These are phyloP conservation scores for Sinocyclocheilus maitianheensis DNA, from an alignment of 2,113 vertebrate genomes.

Conservation along the genomic window DNA sequence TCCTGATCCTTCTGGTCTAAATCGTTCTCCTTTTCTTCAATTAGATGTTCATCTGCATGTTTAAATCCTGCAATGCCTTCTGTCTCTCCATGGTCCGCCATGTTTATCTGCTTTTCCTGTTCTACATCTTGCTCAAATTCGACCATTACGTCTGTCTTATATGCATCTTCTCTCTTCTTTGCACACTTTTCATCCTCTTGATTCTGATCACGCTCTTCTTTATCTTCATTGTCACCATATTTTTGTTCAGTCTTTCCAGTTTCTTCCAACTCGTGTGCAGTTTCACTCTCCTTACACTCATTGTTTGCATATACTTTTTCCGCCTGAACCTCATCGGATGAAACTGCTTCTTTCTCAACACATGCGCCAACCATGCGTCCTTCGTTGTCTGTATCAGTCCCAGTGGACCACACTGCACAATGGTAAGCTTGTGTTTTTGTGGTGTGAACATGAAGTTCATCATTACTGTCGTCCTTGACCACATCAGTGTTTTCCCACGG, in stretches of 20 bases:
- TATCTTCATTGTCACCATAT: too few relatives aligned
- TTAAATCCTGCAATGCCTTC: neutral
- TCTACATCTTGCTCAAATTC: neutral
- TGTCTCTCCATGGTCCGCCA: neutral
- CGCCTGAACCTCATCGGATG: neutral
- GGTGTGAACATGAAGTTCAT: neutral
- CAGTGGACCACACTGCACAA: neutral
- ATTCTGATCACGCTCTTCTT: neutral
- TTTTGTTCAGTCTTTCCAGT: neutral
- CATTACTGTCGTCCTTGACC: neutral
- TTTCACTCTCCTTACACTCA: neutral
- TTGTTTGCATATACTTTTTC: neutral
- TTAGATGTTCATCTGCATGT: neutral
- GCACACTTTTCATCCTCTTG: neutral
- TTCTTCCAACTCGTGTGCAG: neutral
- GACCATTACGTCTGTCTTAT: neutral
- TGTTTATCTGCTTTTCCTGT: neutral
- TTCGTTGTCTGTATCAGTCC: neutral
- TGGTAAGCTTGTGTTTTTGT: neutral
- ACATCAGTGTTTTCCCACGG: slow-evolving; percentile 43
- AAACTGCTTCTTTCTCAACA: neutral
- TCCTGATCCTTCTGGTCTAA: neutral
- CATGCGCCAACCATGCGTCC: neutral
- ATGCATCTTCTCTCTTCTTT: neutral
- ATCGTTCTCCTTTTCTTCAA: neutral